Conservation (phyloP, 1,140 invertebrate genomes). For the Drosophila tani region DNA sequence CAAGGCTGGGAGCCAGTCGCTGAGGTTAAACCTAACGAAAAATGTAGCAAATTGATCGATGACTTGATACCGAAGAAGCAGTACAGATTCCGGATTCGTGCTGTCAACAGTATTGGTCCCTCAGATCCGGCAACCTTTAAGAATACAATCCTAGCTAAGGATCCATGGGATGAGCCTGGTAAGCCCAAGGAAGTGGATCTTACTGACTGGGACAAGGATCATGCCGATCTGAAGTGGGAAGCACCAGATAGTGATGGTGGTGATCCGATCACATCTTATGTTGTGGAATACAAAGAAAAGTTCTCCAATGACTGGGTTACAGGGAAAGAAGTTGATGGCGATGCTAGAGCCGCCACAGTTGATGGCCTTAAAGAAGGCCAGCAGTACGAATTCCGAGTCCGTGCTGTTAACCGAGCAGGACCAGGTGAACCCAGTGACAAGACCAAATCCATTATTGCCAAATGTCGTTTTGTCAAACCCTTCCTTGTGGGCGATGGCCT, state of each 20-base stretch:
- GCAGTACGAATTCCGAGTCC: constrained; percentile 98
- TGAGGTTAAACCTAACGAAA: constrained; percentile 89
- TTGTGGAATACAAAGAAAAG: constrained; percentile 97
- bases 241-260: constrained; percentile 96
- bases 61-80: constrained; percentile 94
- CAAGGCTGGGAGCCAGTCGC: constrained; percentile 94
- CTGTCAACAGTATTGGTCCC: constrained; percentile 95
- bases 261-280: constrained; percentile 96
- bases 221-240: constrained; percentile 96
- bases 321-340: constrained; percentile 92
- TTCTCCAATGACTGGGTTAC: constrained; percentile 95
- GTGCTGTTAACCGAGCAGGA: constrained; percentile 98
- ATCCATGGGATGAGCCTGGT: constrained; percentile 98
- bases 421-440: constrained; percentile 97
- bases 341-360: constrained; percentile 91
- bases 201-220: constrained; percentile 98
- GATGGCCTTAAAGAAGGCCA: constrained; percentile 96
- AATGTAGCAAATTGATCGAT: constrained; percentile 92
- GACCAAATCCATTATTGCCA: constrained; percentile 97
- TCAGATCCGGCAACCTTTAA: constrained; percentile 95
- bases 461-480: constrained; percentile 97
- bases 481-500: constrained; percentile 95
- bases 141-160: constrained; percentile 96
- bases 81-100: constrained; percentile 97
- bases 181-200: constrained; percentile 96